These are phyloP conservation scores for Aphaenogaster floridana DNA, from an alignment of 1,140 invertebrate genomes.

Conservation along the genomic window DNA sequence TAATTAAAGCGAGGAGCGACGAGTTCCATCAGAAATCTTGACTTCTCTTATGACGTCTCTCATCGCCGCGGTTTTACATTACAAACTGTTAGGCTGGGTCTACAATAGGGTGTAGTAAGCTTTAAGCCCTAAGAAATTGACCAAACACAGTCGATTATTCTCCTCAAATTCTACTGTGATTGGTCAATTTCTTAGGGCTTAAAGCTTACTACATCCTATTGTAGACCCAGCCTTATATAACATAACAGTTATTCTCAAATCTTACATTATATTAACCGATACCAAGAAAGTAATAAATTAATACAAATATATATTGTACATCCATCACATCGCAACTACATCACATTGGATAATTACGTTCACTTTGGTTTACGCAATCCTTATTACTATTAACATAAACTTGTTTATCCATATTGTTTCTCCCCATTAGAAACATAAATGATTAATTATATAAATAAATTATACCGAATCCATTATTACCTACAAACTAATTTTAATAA, in stretches of 20 bases:
- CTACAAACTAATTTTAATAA: neutral
- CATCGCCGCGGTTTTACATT: neutral
- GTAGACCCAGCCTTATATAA: too few relatives aligned
- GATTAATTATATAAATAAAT: conserved; percentile 13
- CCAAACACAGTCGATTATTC: too few relatives aligned
- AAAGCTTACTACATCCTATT: too few relatives aligned
- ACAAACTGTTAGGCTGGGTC: neutral
- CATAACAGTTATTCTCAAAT: conserved; percentile 5
- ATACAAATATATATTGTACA: neutral
- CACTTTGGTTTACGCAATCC: neutral
- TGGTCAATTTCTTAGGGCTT: too few relatives aligned
- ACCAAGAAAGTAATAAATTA: neutral
- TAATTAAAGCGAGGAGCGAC: neutral
- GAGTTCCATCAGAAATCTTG: neutral
- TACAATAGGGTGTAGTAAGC: too few relatives aligned
- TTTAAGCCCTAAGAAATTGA: too few relatives aligned
- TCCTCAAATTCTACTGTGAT: too few relatives aligned
- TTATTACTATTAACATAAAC: conserved; percentile 1
- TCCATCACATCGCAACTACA: neutral
- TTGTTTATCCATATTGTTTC: neutral
- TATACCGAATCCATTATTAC: neutral
- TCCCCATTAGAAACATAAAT: neutral
- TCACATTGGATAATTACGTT: conserved; percentile 19
- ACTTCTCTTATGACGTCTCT: neutral
- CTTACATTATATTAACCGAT: neutral